Percentiles rank a stretch among this genome's conserved stretches.
phyloP scores from a whole-genome alignment of 2,113 vertebrate species.

The Nansenia antarctica region DNA sequence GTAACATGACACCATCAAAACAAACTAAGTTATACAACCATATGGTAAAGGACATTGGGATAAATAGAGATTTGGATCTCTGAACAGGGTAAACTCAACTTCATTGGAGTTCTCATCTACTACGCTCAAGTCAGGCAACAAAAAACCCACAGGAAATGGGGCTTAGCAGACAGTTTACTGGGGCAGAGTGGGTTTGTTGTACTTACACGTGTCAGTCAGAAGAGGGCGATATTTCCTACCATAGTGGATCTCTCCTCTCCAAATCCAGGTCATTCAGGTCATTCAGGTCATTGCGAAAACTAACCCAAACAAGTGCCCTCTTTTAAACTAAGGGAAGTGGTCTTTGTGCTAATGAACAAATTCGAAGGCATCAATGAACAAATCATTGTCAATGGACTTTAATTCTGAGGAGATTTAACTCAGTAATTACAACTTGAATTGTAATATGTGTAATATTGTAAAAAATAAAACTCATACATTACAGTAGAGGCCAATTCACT shows the following conservation, averaged over 20 bases:
- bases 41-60: constrained; percentile 1
- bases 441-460: too few species aligned
- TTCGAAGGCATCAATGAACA: too few species aligned
- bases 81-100: constrained; percentile 10
- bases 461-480: too few species aligned
- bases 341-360: too few species aligned
- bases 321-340: too few species aligned
- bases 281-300: too few species aligned
- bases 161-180: neutral
- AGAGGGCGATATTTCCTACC: neutral
- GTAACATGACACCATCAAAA: constrained; percentile 39
- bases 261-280: too few species aligned
- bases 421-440: too few species aligned
- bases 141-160: neutral
- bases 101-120: constrained; percentile 37
- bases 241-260: neutral
- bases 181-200: neutral
- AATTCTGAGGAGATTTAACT: too few species aligned
- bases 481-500: too few species aligned
- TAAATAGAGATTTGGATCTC: constrained; percentile 44
- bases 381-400: neutral
- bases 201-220: neutral
- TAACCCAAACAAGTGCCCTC: too few species aligned
- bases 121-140: neutral
- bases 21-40: constrained; percentile 43